phyloP scores from a whole-genome alignment of 2,113 vertebrate genomes.

The Mungos mungo region DNA sequence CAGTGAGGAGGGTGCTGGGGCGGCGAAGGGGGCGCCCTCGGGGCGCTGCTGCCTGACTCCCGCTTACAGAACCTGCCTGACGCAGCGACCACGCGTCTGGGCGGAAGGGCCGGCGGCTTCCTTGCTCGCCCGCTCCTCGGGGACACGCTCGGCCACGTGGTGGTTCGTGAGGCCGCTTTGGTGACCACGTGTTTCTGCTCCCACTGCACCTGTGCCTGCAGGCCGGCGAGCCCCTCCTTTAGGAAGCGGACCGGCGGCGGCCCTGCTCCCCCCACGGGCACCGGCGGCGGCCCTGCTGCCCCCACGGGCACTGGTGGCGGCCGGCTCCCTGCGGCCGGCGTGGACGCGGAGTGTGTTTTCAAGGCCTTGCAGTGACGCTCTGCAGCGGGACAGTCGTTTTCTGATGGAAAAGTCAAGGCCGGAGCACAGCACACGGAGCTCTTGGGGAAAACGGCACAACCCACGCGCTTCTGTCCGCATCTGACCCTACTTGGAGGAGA shows the following conservation, averaged over 20 bases:
- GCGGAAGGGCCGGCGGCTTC: accelerated
- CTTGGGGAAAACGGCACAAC: accelerated
- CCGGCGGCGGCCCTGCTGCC: too few species aligned
- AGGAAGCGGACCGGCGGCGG: background rate
- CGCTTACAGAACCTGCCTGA: background rate
- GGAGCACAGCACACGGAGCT: background rate
- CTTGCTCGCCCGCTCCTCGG: background rate
- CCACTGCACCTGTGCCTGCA: accelerated
- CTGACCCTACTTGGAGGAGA: background rate
- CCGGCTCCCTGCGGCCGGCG: too few species aligned
- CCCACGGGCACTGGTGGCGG: too few species aligned
- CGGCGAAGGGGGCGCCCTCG: accelerated
- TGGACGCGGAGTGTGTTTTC: too few species aligned
- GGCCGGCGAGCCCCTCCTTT: background rate
- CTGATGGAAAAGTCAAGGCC: background rate
- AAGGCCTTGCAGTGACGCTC: background rate
- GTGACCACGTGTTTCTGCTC: background rate
- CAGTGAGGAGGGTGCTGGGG: accelerated
- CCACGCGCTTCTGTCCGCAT: accelerated
- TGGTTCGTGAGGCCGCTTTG: background rate
- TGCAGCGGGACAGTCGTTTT: background rate
- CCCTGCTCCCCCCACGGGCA: too few species aligned
- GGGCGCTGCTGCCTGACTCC: background rate
- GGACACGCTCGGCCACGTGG: background rate
- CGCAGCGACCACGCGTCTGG: background rate